Evolutionary conservation across 2,888 invertebrate genomes (phyloP).

Genomic region (Hirtodrosophila trivittata): DNA sequence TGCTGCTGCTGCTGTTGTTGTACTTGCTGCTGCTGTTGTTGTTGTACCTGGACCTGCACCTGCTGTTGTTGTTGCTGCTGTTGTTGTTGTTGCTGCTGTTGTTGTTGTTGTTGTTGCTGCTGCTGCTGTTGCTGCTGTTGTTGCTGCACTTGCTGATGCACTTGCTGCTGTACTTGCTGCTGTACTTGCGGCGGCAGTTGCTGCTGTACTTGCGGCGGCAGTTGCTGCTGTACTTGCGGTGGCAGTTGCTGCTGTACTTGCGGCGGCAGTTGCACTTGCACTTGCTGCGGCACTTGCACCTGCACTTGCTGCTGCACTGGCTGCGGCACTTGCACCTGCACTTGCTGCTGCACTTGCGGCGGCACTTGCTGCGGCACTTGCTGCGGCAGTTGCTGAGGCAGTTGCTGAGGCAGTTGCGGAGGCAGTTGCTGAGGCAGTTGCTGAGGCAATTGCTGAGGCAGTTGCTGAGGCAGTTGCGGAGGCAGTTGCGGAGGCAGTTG

Average conservation of each 20-base stretch:
- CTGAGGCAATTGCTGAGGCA: conserved; percentile 19
- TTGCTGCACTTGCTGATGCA: neutral
- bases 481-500: conserved; percentile 15
- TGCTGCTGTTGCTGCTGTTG: conserved; percentile 14
- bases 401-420: conserved; percentile 72
- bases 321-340: conserved; percentile 39
- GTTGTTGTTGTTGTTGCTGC: conserved; percentile 67
- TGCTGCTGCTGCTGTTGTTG: conserved; percentile 35
- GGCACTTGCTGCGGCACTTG: conserved; percentile 39
- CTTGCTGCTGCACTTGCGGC: conserved; percentile 42
- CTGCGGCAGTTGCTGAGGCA: conserved; percentile 69
- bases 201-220: conserved; percentile 71
- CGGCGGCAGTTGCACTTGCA: conserved; percentile 41
- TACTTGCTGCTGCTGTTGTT: conserved; percentile 41
- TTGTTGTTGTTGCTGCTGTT: conserved; percentile 38
- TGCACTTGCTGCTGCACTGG: conserved; percentile 70
- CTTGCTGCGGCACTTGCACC: conserved; percentile 67
- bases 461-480: conserved; percentile 9
- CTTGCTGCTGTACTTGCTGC: conserved; percentile 7
- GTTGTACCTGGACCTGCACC: conserved; percentile 40
- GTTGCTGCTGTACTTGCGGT: conserved; percentile 38
- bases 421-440: conserved; percentile 2
- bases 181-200: no score
- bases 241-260: conserved; percentile 71
- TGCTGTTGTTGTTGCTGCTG: conserved; percentile 67